Conservation (phyloP, 2,797 vertebrate species). For the Cottoperca gobio region DNA sequence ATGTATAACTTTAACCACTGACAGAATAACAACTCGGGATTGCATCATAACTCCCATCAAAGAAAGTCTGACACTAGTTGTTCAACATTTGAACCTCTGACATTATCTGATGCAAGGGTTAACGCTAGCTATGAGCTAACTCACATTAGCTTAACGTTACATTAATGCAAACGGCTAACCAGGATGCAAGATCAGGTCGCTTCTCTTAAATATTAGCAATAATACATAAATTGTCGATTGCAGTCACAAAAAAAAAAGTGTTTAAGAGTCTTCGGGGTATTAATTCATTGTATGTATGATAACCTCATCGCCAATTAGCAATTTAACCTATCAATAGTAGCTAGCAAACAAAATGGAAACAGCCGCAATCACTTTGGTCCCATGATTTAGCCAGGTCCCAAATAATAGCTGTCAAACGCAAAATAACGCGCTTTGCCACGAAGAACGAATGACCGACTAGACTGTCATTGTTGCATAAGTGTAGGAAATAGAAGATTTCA, state of each 20-base stretch:
- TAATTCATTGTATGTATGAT: accelerated
- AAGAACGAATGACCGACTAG: accelerated
- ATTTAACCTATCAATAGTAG: background rate
- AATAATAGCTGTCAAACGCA: constrained; percentile 4
- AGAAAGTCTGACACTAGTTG: accelerated
- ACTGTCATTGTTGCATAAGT: accelerated
- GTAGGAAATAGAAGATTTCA: accelerated
- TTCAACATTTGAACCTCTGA: background rate
- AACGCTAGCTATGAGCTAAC: background rate
- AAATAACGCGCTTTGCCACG: background rate
- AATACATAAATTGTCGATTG: background rate
- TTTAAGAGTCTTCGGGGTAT: accelerated
- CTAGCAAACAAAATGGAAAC: constrained; percentile 27
- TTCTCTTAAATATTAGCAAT: background rate
- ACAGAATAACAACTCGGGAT: accelerated
- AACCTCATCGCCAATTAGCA: accelerated
- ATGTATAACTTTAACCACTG: background rate
- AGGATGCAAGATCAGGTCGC: accelerated
- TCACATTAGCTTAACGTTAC: constrained; percentile 15
- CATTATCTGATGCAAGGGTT: background rate
- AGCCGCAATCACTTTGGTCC: background rate
- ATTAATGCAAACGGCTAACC: constrained; percentile 7
- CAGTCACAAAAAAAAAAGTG: accelerated
- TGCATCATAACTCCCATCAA: accelerated
- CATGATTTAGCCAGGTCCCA: constrained; percentile 56